Evolutionary conservation across 2,113 vertebrate genomes (phyloP), one percentile per base, ranked within the genome.

Genomic region (Miniopterus natalensis): DNA sequence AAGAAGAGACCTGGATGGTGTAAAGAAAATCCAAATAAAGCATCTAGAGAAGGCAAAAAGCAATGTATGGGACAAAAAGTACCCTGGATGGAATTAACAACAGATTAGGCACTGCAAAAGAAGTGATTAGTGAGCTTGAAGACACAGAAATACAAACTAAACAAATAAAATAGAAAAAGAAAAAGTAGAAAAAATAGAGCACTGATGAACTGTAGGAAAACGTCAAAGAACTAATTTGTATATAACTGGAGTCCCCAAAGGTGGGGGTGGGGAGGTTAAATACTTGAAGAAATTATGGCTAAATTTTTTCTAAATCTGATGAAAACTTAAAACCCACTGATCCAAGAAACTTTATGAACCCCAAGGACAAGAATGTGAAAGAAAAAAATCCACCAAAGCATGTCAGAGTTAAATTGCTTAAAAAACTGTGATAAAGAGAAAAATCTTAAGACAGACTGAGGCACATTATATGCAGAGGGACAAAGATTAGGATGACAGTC

Each of bases 21-120:
- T 83, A 90, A 86, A 89, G 31, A 75, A 92, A 36, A 78, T 40
- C 36, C 84, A n/a, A 91, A 75, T 47, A 18, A 91, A 68, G 31
- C 18, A 47, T 68, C 8, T 66, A 91, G 51, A 73, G 29, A 45
- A 77, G n/a, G 71, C 8, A 74, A 51, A 74, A 73, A 51, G n/a
- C 45, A 47, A 71, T 73, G 23, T 71, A 61, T 84, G 10, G 59
- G n/a, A 49, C 40, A 9, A 47, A 87, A 84, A 47, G 6, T 75
- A 91, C 6, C 18, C 17, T 40, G 27, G 27, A 40, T 40, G 55
- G n/a, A 29, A 70, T n/a, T 73, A 74, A 85, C 8, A 89, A 27
- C 1, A 84, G 45, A 31, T 74, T 59, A 66, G 45, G 17, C 42
- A 83, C 21, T 40, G 15, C 31, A 80, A 74, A 70, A 63, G 12